A percentile compares a stretch with the other conserved stretches of the same genome.
Conservation (phyloP, 2,888 invertebrate species). For the Hirtodrosophila histrioides region DNA sequence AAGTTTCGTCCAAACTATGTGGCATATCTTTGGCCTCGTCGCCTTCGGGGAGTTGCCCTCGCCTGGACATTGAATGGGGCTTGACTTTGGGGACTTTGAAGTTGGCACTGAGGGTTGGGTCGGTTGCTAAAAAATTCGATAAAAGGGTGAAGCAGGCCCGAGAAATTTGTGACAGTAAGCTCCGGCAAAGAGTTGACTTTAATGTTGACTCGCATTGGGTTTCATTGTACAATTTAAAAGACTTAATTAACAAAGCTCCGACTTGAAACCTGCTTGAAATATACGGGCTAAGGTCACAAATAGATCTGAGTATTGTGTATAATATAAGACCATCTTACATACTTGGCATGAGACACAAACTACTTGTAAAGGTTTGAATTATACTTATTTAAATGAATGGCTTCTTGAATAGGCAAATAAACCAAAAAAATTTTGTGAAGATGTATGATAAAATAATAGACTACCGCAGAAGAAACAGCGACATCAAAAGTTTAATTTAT, state of each 20-base stretch:
- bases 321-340: too few relatives aligned
- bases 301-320: too few relatives aligned
- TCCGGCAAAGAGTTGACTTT: slow-evolving; percentile 1
- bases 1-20: slow-evolving; percentile 73
- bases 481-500: too few relatives aligned
- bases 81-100: slow-evolving; percentile 62
- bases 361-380: too few relatives aligned
- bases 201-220: background rate
- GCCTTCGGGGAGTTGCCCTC: slow-evolving; percentile 32
- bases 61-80: slow-evolving; percentile 19
- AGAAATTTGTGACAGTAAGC: slow-evolving; percentile 4
- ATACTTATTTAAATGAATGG: too few relatives aligned
- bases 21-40: slow-evolving; percentile 65
- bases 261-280: too few relatives aligned
- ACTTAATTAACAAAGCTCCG: slow-evolving; percentile 7
- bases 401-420: too few relatives aligned
- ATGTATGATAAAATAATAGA: too few relatives aligned
- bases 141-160: background rate
- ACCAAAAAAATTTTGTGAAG: too few relatives aligned
- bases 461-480: too few relatives aligned
- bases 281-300: too few relatives aligned
- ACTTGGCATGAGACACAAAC: too few relatives aligned
- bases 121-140: slow-evolving; percentile 21
- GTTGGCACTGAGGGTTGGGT: slow-evolving; percentile 52
- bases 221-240: slow-evolving; percentile 14